Percentiles rank a stretch among this genome's conserved stretches.
Conservation (phyloP, 2,113 vertebrate species). For the Dicerorhinus sumatrensis region DNA sequence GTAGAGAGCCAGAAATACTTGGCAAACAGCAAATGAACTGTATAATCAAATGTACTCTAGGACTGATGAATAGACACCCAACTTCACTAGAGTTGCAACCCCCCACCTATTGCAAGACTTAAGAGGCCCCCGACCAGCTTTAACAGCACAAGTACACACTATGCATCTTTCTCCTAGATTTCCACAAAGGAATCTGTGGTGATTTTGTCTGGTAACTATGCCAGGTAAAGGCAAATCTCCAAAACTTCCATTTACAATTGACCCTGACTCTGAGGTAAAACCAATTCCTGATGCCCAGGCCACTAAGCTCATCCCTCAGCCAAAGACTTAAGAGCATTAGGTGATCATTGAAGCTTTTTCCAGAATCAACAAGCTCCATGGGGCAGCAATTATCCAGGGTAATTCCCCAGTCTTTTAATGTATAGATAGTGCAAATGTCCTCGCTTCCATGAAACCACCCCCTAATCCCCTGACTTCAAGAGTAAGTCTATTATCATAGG, state of each 20-base stretch:
- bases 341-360: not conserved
- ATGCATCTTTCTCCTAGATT: not conserved
- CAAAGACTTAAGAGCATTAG: not conserved
- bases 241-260: not conserved
- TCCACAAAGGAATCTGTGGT: not conserved
- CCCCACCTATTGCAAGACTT: not conserved
- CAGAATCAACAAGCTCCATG: not conserved
- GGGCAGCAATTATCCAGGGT: not conserved
- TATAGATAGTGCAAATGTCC: not conserved
- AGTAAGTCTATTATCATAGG: not conserved
- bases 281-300: not conserved
- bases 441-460: not conserved
- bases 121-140: not conserved
- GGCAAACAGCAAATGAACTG: not conserved
- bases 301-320: not conserved
- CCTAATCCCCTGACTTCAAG: not conserved
- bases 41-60: not conserved
- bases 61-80: not conserved
- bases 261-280: not conserved
- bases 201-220: not conserved
- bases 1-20: not conserved
- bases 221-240: not conserved
- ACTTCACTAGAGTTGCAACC: not conserved
- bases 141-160: not conserved
- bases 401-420: not conserved